Evolutionary conservation across 2,888 invertebrate species (phyloP), one percentile per base, ranked within the genome.

Genomic region (Athetis lepigone): DNA sequence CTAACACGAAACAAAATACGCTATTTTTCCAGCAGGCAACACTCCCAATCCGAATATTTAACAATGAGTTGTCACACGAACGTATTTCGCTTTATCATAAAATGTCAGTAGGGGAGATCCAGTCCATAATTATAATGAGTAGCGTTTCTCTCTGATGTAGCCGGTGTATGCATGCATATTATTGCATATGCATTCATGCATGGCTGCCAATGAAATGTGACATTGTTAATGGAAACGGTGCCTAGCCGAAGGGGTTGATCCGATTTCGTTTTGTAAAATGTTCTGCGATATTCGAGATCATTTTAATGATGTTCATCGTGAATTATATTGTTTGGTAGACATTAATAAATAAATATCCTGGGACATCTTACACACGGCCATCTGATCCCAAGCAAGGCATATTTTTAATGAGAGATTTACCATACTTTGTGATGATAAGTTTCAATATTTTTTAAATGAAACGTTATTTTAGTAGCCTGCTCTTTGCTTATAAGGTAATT

Each of bases 61-160:
- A 54, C 47, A 45, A 18, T 49, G 33, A 8, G 4, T 13, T 39
- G 23, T 29, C 2, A 29, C n/a, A 19, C 21, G 16, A 45, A 29
- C 33, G 33, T 50, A 42, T 33, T 21, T 46, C 27, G 9, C 42
- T 43, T 27, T 42, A 52, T 66, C 13, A 27, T 23, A n/a, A n/a
- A n/a, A 29, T 13, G 19, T 36, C 27, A 8, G 8, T 9, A 39
- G 70, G 46, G 39, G 16, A 7, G 39, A 37, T 37, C 7, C 19
- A 39, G 27, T 63, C 27, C 51, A 43, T 50, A 33, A 11, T 33
- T 33, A 33, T 51, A 54, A 76, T 70, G 40, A 50, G 56, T 58
- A 64, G 1, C 33, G 21, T 36, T 29, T 76, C 36, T 54, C 71
- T 72, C 76, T 72, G 71, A 72, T 72, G 77, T 71, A 16, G 9